Evolutionary conservation across 2,888 invertebrate genomes (phyloP), one percentile per base, ranked within the genome.

Genomic region (Rhagium mordax): DNA sequence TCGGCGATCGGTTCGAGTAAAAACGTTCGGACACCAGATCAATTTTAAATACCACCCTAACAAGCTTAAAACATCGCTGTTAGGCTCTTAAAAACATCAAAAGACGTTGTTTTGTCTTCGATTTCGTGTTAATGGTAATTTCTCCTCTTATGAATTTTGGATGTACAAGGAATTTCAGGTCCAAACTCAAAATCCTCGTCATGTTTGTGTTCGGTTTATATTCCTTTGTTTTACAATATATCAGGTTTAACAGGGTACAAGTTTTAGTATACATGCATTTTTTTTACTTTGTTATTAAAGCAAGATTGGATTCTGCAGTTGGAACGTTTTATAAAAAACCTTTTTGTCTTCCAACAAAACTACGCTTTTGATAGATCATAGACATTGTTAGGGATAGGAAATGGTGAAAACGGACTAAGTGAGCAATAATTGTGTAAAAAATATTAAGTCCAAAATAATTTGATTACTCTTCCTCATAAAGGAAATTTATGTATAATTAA

Each of bases 1-100:
- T 86, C 86, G 83, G 75, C 84, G 85, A 85, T 86, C 85, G 82
- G 78, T 78, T 79, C 78, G 79, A 79, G 77, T 81, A 83, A 85
- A 85, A 85, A 82, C 80, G 78, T 80, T 80, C 81, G 82, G 83
- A 84, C 84, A 84, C 83, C 82, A 83, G 83, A 86, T 85, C 85
- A 84, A 85, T 85, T 86, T 84, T 81, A 84, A 84, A 84, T 85
- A 84, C 85, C 81, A 84, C 84, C 85, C 85, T 85, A 85, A 85
- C 85, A 85, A 85, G 85, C 84, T 81, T 74, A 78, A 79, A 75
- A 76, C 74, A 76, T 62, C 60, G 73, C 74, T 70, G 74, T 76
- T 68, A 68, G 65, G 48, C 62, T 70, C 67, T 71, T 71, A 71
- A 76, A 75, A 73, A 77, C 76, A 78, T 73, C 71, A 67, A 71